Percentiles rank a stretch among this genome's conserved stretches.
These are phyloP conservation scores for Diplodus sargus DNA, from an alignment of 2,797 vertebrate genomes.

Conservation along the genomic window DNA sequence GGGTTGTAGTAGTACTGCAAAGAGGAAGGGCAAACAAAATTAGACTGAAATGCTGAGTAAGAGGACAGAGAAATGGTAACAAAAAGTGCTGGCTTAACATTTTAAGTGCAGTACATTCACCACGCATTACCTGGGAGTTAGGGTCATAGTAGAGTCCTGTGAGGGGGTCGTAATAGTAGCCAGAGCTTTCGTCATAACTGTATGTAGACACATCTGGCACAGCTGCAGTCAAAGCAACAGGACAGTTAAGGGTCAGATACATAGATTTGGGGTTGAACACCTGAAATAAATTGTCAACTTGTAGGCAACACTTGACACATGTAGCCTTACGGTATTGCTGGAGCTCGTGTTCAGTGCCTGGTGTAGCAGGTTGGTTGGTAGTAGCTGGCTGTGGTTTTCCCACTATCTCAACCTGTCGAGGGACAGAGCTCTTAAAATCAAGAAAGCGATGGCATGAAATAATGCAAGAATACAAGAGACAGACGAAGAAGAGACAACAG, in stretches of 20 bases:
- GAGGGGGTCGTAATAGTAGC: slow-evolving; percentile 92
- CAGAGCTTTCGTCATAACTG: slow-evolving; percentile 92
- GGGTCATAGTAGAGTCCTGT: slow-evolving; percentile 94
- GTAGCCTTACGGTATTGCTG: slow-evolving; percentile 85
- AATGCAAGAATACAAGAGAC: background rate
- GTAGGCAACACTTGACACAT: background rate
- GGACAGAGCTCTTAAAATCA: slow-evolving; percentile 9
- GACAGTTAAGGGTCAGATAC: slow-evolving; percentile 1
- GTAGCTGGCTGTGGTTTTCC: slow-evolving; percentile 85
- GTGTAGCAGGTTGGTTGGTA: slow-evolving; percentile 79
- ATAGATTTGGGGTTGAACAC: background rate
- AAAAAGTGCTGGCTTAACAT: slow-evolving; percentile 1
- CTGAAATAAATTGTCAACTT: background rate
- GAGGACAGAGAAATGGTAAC: slow-evolving; percentile 1
- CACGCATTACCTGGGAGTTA: slow-evolving; percentile 88
- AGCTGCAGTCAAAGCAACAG: slow-evolving; percentile 76
- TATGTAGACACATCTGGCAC: slow-evolving; percentile 93
- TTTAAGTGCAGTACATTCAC: background rate
- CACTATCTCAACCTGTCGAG: slow-evolving; percentile 80
- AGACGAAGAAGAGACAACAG: background rate
- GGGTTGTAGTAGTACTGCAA: slow-evolving; percentile 92
- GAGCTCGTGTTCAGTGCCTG: slow-evolving; percentile 83
- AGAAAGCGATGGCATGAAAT: background rate
- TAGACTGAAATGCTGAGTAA: slow-evolving; percentile 13
- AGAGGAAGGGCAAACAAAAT: slow-evolving; percentile 17